Evolutionary conservation across 2,797 vertebrate genomes (phyloP).

Genomic region (Sebastiscus albofasciatus): DNA sequence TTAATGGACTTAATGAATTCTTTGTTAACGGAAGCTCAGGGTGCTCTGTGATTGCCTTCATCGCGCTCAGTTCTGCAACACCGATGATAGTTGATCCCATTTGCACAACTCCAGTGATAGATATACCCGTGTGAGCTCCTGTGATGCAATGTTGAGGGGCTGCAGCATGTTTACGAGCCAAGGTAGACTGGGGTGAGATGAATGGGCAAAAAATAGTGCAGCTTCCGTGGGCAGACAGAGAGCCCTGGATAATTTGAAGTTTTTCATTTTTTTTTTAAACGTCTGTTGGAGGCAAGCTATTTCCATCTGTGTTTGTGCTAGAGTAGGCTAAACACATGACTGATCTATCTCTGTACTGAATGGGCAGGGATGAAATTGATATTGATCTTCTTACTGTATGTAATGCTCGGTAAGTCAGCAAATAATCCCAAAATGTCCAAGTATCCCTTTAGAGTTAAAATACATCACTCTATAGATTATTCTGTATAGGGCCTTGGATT

Average conservation of each 20-base stretch:
- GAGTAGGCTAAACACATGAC: conserved; percentile 35
- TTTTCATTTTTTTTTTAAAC: conserved; percentile 3
- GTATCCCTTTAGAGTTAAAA: conserved; percentile 17
- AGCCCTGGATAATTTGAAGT: conserved; percentile 30
- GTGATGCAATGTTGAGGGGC: conserved; percentile 50
- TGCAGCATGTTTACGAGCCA: conserved; percentile 46
- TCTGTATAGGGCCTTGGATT: not conserved
- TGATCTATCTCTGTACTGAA: conserved; percentile 34
- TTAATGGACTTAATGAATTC: conserved; percentile 67
- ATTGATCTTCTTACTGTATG: conserved; percentile 32
- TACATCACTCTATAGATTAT: not conserved
- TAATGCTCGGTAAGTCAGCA: conserved; percentile 31
- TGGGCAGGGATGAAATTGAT: conserved; percentile 49
- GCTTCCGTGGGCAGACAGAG: conserved; percentile 26
- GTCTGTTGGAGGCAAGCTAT: conserved; percentile 16
- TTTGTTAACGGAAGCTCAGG: conserved; percentile 65
- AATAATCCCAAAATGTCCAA: conserved; percentile 35
- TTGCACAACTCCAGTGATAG: conserved; percentile 57
- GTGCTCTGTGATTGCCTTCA: conserved; percentile 66
- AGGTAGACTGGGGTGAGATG: conserved; percentile 47
- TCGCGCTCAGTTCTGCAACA: conserved; percentile 49
- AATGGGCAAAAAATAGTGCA: conserved; percentile 40
- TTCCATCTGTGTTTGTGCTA: conserved; percentile 36
- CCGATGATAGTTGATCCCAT: conserved; percentile 52
- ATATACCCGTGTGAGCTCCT: conserved; percentile 31